These are phyloP conservation scores for Falco biarmicus DNA, from an alignment of 2,797 vertebrate genomes.

Conservation along the genomic window DNA sequence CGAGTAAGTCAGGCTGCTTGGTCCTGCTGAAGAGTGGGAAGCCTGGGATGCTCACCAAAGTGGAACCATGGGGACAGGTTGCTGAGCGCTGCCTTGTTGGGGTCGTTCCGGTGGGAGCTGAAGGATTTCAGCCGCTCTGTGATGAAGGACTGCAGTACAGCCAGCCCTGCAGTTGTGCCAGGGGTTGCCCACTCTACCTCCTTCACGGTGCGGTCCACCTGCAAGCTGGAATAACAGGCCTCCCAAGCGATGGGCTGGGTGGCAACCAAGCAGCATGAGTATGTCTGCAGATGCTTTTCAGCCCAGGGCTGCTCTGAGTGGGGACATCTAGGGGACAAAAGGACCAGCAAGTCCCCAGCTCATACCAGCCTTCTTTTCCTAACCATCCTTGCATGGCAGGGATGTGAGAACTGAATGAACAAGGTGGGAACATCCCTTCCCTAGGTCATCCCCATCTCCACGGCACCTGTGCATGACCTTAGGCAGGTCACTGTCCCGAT, in stretches of 20 bases:
- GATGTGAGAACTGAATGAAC: background rate
- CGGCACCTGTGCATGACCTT: background rate
- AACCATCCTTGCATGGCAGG: background rate
- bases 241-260: slow-evolving; percentile 83
- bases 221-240: slow-evolving; percentile 78
- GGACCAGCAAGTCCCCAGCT: background rate
- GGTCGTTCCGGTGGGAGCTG: slow-evolving; percentile 82
- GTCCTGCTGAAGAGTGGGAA: background rate
- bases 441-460: background rate
- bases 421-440: background rate
- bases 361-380: background rate
- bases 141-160: slow-evolving; percentile 86
- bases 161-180: slow-evolving; percentile 77
- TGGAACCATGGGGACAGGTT: slow-evolving; percentile 92
- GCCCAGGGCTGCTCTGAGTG: background rate
- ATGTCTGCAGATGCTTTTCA: background rate
- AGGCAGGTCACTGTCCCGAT: background rate
- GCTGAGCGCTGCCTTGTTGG: slow-evolving; percentile 85
- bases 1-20: accelerated
- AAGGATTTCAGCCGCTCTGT: slow-evolving; percentile 81
- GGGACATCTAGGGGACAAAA: too few relatives aligned
- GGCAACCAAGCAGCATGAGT: background rate
- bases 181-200: slow-evolving; percentile 86
- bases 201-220: slow-evolving; percentile 80
- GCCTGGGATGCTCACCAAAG: slow-evolving; percentile 77